Conservation (phyloP, 2,797 vertebrate species). For the Typhlichthys eigenmanni region DNA sequence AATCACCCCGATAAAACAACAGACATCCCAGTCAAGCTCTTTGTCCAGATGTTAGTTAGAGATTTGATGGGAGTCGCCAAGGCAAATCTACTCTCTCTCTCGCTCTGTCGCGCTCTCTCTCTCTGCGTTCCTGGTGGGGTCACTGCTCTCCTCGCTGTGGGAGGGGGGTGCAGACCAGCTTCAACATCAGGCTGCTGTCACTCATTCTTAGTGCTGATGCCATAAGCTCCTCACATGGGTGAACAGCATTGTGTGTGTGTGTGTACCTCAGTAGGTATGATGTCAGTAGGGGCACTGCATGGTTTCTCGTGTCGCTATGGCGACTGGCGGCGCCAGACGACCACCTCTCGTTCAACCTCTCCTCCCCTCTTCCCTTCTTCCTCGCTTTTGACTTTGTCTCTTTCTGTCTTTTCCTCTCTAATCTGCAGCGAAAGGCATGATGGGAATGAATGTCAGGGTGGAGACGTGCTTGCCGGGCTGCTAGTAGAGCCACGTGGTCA, state of each 20-base stretch:
- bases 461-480: constrained; percentile 12
- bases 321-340: constrained; percentile 59
- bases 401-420: neutral
- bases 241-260: constrained; percentile 9
- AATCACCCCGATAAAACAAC: constrained; percentile 24
- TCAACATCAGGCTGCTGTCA: constrained; percentile 40
- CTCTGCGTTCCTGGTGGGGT: neutral
- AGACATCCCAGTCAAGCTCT: constrained; percentile 39
- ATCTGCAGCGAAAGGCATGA: neutral
- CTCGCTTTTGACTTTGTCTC: neutral
- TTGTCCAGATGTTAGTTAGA: constrained; percentile 26
- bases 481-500: constrained; percentile 15
- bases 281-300: constrained; percentile 68
- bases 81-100: constrained; percentile 20
- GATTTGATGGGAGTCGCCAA: constrained; percentile 37
- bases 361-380: constrained; percentile 16
- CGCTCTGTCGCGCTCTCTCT: neutral
- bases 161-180: neutral
- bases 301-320: constrained; percentile 73
- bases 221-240: constrained; percentile 19
- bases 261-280: constrained; percentile 65
- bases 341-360: constrained; percentile 47
- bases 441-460: neutral
- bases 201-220: constrained; percentile 43
- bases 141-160: neutral